phyloP scores from a whole-genome alignment of 2,113 vertebrate species.

The Uria aalge region DNA sequence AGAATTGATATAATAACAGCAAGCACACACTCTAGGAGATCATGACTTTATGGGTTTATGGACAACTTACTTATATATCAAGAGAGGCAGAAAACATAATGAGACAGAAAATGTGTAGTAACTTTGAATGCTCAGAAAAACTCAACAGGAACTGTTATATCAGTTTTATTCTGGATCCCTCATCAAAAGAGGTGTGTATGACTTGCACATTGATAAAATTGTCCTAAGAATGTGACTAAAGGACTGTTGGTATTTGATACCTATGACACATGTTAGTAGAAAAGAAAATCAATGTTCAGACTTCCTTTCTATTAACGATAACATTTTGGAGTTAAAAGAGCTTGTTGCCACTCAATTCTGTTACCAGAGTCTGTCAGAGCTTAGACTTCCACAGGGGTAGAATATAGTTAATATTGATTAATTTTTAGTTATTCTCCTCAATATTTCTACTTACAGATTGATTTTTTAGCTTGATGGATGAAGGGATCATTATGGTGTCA shows the following conservation, averaged over 20 bases:
- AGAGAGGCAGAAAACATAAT: neutral
- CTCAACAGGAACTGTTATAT: neutral
- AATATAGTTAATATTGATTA: neutral
- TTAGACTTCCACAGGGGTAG: neutral
- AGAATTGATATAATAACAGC: neutral
- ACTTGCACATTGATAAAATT: neutral
- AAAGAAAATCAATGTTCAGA: neutral
- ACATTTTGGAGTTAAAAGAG: neutral
- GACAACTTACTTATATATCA: neutral
- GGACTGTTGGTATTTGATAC: neutral
- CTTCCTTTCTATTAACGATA: neutral
- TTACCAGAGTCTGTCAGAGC: neutral
- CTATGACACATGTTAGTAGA: neutral
- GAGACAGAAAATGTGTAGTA: neutral
- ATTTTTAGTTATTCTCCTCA: neutral
- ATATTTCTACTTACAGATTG: neutral
- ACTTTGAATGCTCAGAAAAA: neutral
- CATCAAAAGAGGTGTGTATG: neutral
- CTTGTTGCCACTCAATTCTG: neutral
- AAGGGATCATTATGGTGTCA: neutral
- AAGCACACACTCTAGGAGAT: neutral
- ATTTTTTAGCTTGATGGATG: neutral
- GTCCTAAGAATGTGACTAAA: neutral
- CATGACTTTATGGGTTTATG: neutral
- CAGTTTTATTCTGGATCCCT: neutral